phyloP scores from a whole-genome alignment of 2,888 invertebrate species.

The Ethmia dodecea region DNA sequence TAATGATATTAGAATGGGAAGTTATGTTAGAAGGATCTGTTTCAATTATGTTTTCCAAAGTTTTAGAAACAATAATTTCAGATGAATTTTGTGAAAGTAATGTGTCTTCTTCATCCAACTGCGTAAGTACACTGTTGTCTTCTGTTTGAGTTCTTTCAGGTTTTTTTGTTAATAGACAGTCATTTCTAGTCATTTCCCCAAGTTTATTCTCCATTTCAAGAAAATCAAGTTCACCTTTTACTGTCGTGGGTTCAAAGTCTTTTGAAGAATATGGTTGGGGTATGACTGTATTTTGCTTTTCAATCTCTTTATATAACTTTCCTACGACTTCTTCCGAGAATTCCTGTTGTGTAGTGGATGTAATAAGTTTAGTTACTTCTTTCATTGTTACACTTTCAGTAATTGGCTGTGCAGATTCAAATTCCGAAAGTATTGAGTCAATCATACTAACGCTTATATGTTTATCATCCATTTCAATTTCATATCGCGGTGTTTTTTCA shows the following conservation, averaged over 20 bases:
- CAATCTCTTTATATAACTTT: too few relatives aligned
- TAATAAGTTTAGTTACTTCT: too few relatives aligned
- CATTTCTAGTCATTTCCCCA: conserved; percentile 46
- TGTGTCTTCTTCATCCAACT: background rate
- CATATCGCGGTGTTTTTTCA: conserved; percentile 3
- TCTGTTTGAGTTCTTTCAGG: background rate
- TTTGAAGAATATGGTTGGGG: too few relatives aligned
- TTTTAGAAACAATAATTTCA: background rate
- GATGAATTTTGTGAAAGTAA: background rate
- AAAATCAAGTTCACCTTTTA: too few relatives aligned
- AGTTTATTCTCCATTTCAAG: conserved; percentile 37
- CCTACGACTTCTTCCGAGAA: too few relatives aligned
- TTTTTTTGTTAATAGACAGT: conserved; percentile 29
- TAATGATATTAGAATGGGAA: conserved; percentile 24
- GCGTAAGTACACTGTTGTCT: background rate
- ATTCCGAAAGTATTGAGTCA: conserved; percentile 32
- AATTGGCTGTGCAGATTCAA: background rate
- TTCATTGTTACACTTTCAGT: too few relatives aligned
- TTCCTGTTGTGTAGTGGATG: too few relatives aligned
- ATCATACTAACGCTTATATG: conserved; percentile 49
- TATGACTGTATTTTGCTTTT: too few relatives aligned
- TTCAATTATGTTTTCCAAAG: conserved; percentile 4
- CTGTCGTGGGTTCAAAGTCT: too few relatives aligned
- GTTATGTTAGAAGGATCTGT: conserved; percentile 39
- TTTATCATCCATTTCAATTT: conserved; percentile 34